These are phyloP conservation scores for Microcebus tavaratra DNA, from an alignment of 2,113 vertebrate species.

Conservation along the genomic window DNA sequence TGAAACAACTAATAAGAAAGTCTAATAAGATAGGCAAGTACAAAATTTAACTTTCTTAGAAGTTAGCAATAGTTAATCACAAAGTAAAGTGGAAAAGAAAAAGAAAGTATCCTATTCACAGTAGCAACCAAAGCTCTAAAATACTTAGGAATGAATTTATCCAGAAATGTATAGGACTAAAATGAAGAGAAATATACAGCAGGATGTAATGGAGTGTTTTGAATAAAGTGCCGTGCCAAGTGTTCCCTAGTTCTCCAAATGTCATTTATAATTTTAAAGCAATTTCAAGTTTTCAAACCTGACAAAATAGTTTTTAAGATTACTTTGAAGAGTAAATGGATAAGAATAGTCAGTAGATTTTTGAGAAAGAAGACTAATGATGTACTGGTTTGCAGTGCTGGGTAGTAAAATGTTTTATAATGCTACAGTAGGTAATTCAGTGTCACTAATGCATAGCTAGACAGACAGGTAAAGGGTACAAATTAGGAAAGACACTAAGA, in stretches of 20 bases:
- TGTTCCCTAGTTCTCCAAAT: background rate
- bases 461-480: background rate
- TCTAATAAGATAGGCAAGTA: background rate
- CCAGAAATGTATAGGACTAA: background rate
- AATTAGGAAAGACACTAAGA: background rate
- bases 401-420: background rate
- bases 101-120: background rate
- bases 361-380: background rate
- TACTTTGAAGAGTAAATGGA: background rate
- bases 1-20: constrained; percentile 1
- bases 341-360: background rate
- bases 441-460: background rate
- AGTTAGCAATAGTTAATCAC: constrained; percentile 16
- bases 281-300: background rate
- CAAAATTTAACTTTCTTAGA: constrained; percentile 13
- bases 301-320: background rate
- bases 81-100: background rate
- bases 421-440: background rate
- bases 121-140: background rate
- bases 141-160: background rate
- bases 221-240: too few relatives aligned
- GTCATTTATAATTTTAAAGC: background rate
- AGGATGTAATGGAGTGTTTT: background rate
- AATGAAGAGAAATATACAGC: background rate
- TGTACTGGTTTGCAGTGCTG: background rate